phyloP scores from a whole-genome alignment of 2,888 invertebrate species.

The Amphipoea lucens region DNA sequence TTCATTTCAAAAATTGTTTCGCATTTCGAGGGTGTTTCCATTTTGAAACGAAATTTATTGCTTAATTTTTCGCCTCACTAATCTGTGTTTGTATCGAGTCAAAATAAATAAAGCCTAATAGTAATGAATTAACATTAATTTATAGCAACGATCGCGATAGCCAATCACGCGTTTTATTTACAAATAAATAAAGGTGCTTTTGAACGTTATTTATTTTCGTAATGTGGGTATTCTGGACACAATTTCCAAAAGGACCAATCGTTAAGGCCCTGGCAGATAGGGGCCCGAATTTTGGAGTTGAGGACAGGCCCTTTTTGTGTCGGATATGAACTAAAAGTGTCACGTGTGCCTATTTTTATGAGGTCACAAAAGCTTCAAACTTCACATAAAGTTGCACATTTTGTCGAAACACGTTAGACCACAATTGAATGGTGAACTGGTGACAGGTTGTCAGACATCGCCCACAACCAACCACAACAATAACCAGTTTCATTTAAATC shows the following conservation, averaged over 20 bases:
- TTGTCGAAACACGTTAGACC: slow-evolving; percentile 45
- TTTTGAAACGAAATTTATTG: slow-evolving; percentile 34
- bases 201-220: slow-evolving; percentile 10
- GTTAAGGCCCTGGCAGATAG: background rate
- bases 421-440: slow-evolving; percentile 46
- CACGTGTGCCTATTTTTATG: slow-evolving; percentile 7
- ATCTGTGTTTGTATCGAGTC: slow-evolving; percentile 17
- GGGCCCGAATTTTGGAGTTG: background rate
- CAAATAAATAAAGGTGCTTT: slow-evolving; percentile 26
- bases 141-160: slow-evolving; percentile 24
- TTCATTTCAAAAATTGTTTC: slow-evolving; percentile 47
- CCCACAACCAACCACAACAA: slow-evolving; percentile 58
- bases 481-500: slow-evolving; percentile 62
- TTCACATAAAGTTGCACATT: slow-evolving; percentile 43
- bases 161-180: slow-evolving; percentile 21
- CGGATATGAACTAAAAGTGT: background rate
- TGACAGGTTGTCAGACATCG: slow-evolving; percentile 59
- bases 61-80: slow-evolving; percentile 31
- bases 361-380: slow-evolving; percentile 22
- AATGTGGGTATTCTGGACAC: background rate
- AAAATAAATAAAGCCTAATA: slow-evolving; percentile 48
- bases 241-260: background rate
- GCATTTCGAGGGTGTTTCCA: slow-evolving; percentile 23
- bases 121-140: slow-evolving; percentile 35
- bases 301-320: slow-evolving; percentile 5